phyloP scores from a whole-genome alignment of 2,888 invertebrate genomes.

The Syritta pipiens region DNA sequence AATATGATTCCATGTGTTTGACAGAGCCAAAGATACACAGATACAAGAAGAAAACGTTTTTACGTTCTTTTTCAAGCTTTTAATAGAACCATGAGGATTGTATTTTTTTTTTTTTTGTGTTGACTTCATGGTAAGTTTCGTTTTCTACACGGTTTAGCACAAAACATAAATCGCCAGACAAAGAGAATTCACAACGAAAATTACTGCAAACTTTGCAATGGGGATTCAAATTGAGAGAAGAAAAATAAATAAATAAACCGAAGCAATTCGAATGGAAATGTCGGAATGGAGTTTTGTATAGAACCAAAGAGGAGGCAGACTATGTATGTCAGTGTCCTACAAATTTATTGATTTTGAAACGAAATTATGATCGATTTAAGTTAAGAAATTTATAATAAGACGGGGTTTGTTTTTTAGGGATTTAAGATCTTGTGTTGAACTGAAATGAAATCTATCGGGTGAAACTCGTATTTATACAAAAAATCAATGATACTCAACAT shows the following conservation, averaged over 20 bases:
- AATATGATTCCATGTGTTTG: neutral
- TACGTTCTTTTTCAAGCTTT: constrained; percentile 23
- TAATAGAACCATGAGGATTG: constrained; percentile 9
- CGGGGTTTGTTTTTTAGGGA: too few species aligned
- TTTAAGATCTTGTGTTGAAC: too few species aligned
- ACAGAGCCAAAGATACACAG: neutral
- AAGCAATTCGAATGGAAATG: constrained; percentile 16
- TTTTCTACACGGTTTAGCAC: constrained; percentile 61
- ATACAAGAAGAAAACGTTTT: neutral
- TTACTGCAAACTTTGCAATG: constrained; percentile 34
- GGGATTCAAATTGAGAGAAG: constrained; percentile 21
- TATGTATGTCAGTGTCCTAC: constrained; percentile 29
- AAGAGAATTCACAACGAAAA: constrained; percentile 39
- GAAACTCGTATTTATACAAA: too few species aligned
- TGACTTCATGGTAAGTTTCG: constrained; percentile 53
- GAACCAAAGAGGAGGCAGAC: neutral
- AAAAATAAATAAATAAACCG: neutral
- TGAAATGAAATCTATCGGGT: too few species aligned
- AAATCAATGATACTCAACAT: too few species aligned
- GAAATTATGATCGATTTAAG: constrained; percentile 11
- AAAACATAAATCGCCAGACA: constrained; percentile 58
- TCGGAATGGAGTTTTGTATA: neutral
- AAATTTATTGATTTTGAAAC: constrained; percentile 30
- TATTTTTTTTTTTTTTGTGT: neutral
- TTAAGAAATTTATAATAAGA: too few species aligned